Percentiles rank a stretch among this genome's conserved stretches.
Conservation (phyloP, 2,113 vertebrate species). For the Fregetta grallaria region DNA sequence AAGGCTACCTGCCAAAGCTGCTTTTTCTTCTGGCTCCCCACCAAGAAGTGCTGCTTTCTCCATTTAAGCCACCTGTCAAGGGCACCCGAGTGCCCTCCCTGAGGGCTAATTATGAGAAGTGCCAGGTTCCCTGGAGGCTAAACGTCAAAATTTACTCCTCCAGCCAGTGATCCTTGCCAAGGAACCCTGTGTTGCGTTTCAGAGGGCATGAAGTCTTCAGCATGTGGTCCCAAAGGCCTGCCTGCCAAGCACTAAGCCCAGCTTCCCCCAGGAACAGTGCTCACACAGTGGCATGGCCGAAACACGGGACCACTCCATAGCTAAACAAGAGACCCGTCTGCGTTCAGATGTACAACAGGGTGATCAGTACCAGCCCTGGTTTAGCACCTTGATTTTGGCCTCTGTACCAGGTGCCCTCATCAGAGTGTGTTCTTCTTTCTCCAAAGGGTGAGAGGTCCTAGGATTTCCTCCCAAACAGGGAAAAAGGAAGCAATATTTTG, state of each 20-base stretch:
- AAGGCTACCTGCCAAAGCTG: neutral
- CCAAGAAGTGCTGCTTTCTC: neutral
- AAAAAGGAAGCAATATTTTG: neutral
- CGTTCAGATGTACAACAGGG: neutral
- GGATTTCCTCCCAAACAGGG: neutral
- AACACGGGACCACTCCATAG: fast-evolving
- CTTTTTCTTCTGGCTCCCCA: neutral
- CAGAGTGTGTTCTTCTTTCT: neutral
- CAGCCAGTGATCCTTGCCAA: neutral
- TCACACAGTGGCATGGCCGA: fast-evolving
- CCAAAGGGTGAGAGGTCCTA: neutral
- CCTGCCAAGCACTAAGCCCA: neutral
- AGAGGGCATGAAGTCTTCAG: neutral
- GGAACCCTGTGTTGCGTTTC: neutral
- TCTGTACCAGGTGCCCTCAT: neutral
- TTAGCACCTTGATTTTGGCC: neutral
- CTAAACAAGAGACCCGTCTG: neutral
- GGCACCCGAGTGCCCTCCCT: fast-evolving
- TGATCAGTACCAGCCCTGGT: neutral
- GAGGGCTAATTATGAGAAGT: neutral
- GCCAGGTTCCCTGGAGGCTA: neutral
- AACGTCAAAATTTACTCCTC: neutral
- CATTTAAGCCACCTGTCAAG: neutral
- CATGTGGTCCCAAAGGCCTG: neutral
- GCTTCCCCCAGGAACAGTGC: neutral